Base-by-base conservation (phyloP, 2,113 vertebrate genomes). In the Aramus guarauna region DNA sequence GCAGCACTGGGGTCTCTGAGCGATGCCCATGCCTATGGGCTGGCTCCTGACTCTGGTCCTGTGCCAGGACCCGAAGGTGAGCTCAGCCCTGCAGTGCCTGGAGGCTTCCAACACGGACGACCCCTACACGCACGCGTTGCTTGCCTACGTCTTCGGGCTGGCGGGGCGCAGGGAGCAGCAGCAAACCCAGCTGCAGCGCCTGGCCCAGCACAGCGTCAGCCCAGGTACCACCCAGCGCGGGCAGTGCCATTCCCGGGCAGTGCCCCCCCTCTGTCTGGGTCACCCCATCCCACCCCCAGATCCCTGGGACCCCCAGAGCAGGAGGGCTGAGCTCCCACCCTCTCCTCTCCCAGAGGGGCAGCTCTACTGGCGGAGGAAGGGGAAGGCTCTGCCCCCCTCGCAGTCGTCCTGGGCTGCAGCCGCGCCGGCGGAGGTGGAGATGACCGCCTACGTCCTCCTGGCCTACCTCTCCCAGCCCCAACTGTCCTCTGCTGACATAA, bases 41-140 rank as follows among this genome's bases (percentile, higher is more conserved):
- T 15, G 19, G 29, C 26, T 90, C 47, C 81, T 93, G 66, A 85
- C 81, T 60, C 23, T 0, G 0, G 4, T 79, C 39, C 59, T 9
- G 0, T 1, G 4, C 17, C 77, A 97, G 97, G 77, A 90, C 16
- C 85, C 63, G 0, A 15, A 4, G 7, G 68, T 95, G 73, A 89
- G 37, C 52, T 83, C 66, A 24, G 94, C 92, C 47, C 53, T 98
- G 45, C 36, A 8, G 23, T 97, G 97, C 86, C 91, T 97, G 87
- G 41, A 84, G 41, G 58, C 72, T 7, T 91, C 93, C 0, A 13
- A 21, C 36, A 85, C 77, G 0, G 85, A 88, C 0, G 67, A 85
- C 43, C 81, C 29, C 50, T 95, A 92, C 92, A 92, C 84, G 0
- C 84, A 80, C 27, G 94, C 91, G 0, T 68, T 97, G 48, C 86